Evolutionary conservation across 2,888 invertebrate genomes (phyloP).

Genomic region (Cecidostiba fungosa): DNA sequence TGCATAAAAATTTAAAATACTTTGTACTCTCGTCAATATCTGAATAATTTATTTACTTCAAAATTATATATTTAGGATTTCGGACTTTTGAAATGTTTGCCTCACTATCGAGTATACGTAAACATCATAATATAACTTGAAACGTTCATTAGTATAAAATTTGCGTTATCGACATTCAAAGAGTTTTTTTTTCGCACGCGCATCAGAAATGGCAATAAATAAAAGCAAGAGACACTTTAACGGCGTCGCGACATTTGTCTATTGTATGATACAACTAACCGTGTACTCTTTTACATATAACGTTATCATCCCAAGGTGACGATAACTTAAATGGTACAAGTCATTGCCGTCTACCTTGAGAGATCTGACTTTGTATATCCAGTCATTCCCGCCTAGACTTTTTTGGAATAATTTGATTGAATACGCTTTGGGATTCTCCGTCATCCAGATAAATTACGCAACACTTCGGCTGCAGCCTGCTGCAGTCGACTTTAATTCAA

Average conservation of each 20-base stretch:
- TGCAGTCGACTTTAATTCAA: not conserved
- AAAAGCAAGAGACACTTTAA: not conserved
- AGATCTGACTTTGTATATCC: not conserved
- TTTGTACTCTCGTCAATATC: no score
- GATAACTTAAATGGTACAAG: conserved; percentile 25
- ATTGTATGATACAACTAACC: conserved; percentile 25
- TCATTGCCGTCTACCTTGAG: conserved; percentile 10
- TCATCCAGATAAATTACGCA: not conserved
- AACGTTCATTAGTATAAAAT: no score
- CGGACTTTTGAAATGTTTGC: no score
- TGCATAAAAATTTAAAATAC: no score
- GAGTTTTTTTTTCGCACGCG: not conserved
- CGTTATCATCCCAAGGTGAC: conserved; percentile 33
- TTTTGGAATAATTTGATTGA: not conserved
- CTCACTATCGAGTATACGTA: no score
- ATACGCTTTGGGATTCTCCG: not conserved
- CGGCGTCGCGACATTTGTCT: not conserved
- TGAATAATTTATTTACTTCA: no score
- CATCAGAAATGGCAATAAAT: not conserved
- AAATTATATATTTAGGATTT: no score
- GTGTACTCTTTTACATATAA: conserved; percentile 22
- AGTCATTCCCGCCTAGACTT: not conserved
- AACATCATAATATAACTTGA: no score
- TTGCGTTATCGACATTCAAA: not conserved
- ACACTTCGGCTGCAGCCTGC: not conserved